phyloP scores from a whole-genome alignment of 2,888 invertebrate species.

The Phoenoteleia sp. region DNA sequence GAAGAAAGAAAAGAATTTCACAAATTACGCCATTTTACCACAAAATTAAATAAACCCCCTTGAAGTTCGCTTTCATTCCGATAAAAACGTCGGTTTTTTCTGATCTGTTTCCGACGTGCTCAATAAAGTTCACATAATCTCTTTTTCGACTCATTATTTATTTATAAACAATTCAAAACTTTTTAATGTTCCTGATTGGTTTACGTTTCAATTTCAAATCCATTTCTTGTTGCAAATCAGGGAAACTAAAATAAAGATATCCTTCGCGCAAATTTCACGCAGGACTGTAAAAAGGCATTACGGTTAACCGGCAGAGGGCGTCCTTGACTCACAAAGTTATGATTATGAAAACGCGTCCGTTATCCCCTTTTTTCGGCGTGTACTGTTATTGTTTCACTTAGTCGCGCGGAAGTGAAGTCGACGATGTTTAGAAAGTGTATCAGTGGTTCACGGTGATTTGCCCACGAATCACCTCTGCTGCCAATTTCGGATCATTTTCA shows the following conservation, averaged over 20 bases:
- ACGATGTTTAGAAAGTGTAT: conserved; percentile 81
- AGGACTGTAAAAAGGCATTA: conserved; percentile 5
- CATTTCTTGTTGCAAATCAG: not conserved
- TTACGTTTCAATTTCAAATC: not conserved
- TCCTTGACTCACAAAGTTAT: conserved; percentile 46
- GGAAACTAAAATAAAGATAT: conserved; percentile 1
- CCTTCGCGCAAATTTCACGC: conserved; percentile 30
- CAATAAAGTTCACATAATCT: conserved; percentile 19
- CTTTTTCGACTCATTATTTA: not conserved
- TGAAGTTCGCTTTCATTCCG: no score
- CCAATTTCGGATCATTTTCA: conserved; percentile 37
- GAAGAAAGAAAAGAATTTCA: no score
- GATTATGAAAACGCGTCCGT: conserved; percentile 31
- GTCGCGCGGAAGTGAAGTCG: conserved; percentile 70
- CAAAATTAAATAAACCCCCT: no score
- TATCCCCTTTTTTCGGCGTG: conserved; percentile 54
- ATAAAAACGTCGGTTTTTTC: no score
- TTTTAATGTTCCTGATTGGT: not conserved
- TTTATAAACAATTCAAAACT: conserved; percentile 13
- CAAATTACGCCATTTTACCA: no score
- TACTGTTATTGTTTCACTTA: conserved; percentile 65
- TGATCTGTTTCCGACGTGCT: not conserved
- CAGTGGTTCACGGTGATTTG: conserved; percentile 76
- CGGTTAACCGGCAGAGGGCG: conserved; percentile 27
- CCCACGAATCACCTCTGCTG: conserved; percentile 45